Percentiles rank a stretch among this genome's conserved stretches.
Evolutionary conservation across 2,888 invertebrate species (phyloP).

Genomic region (Bellardia pandia): DNA sequence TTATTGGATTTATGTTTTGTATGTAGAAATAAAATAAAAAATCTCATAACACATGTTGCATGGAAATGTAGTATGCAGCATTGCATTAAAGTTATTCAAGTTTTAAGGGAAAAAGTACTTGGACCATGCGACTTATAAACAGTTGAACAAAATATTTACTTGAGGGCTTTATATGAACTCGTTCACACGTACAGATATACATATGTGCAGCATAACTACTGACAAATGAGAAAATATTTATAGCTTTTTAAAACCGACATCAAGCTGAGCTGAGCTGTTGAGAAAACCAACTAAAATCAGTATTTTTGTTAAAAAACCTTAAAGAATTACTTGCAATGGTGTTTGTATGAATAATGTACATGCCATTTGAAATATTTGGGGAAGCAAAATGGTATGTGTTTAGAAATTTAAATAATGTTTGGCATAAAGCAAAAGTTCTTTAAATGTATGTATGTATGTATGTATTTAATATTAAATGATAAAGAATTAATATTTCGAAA

Average conservation of each 20-base stretch:
- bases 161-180: background rate
- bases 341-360: background rate
- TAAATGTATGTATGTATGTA: background rate
- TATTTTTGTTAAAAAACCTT: constrained; percentile 10
- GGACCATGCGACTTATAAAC: constrained; percentile 3
- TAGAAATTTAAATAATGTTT: background rate
- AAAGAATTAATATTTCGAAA: no score
- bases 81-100: constrained; percentile 8
- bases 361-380: constrained; percentile 27
- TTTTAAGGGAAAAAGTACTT: constrained; percentile 35
- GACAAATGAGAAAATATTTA: constrained; percentile 47
- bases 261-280: constrained; percentile 22
- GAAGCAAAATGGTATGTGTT: background rate
- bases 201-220: background rate
- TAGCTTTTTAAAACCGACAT: constrained; percentile 10
- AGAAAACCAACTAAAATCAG: background rate
- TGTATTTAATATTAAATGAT: background rate
- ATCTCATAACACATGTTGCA: constrained; percentile 59
- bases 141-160: constrained; percentile 43
- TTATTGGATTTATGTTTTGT: constrained; percentile 44
- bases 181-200: background rate
- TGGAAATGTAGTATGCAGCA: constrained; percentile 16
- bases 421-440: background rate
- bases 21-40: constrained; percentile 31
- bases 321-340: constrained; percentile 7